Conservation (phyloP, 2,113 vertebrate species). For the Delphinapterus leucas region DNA sequence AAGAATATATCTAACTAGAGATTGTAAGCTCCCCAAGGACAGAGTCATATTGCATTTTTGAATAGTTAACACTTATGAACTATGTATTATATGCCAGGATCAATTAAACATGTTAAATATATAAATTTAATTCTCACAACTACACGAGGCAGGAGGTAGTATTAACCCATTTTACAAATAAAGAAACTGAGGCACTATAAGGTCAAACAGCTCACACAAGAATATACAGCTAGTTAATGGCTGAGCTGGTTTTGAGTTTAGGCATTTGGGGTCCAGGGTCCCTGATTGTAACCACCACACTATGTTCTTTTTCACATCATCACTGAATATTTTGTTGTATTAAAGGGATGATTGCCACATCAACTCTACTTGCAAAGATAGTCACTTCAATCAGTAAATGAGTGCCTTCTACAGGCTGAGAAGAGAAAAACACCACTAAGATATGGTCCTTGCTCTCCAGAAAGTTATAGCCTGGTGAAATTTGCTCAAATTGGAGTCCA, state of each 20-base stretch:
- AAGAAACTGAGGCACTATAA: background rate
- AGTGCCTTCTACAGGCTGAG: background rate
- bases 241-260: background rate
- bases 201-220: background rate
- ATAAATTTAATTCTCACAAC: background rate
- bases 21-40: background rate
- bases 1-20: background rate
- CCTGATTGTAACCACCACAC: background rate
- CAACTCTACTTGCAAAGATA: background rate
- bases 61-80: background rate
- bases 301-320: background rate
- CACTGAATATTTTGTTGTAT: background rate
- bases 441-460: background rate
- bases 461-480: background rate
- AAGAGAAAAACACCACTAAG: background rate
- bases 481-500: background rate
- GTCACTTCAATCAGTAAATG: background rate
- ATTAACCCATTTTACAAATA: background rate
- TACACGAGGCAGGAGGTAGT: background rate
- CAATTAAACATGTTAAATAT: background rate
- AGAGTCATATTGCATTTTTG: background rate
- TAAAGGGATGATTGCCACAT: background rate
- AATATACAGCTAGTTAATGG: background rate
- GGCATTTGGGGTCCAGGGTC: background rate
- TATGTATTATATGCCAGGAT: background rate